These are phyloP conservation scores for Plectropomus leopardus DNA, from an alignment of 2,113 vertebrate genomes.

Conservation along the genomic window DNA sequence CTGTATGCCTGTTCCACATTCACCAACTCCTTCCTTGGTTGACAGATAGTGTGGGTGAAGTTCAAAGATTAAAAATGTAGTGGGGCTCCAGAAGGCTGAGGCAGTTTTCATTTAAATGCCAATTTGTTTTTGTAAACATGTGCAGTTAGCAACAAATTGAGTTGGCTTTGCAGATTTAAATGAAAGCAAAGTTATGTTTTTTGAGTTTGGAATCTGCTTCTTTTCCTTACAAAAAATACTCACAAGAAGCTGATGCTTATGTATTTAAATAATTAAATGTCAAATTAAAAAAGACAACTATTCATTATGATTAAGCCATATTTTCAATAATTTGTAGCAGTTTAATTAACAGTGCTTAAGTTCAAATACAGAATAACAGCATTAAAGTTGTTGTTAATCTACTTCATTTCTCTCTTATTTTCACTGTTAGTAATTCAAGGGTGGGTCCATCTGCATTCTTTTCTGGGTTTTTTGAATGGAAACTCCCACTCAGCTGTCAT, in stretches of 20 bases:
- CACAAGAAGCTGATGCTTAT: neutral
- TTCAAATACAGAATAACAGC: neutral
- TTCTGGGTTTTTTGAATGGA: too few species aligned
- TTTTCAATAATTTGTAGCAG: neutral
- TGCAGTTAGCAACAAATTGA: conserved; percentile 29
- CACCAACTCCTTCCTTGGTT: conserved; percentile 48
- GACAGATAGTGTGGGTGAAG: conserved; percentile 51
- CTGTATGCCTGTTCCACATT: conserved; percentile 42
- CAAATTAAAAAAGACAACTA: conserved; percentile 2
- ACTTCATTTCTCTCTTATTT: neutral
- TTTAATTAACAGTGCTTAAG: neutral
- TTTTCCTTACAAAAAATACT: neutral
- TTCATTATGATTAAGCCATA: neutral
- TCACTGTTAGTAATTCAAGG: neutral
- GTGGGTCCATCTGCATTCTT: too few species aligned
- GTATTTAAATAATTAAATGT: neutral
- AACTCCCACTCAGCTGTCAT: too few species aligned
- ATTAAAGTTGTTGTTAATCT: neutral
- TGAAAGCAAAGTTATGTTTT: conserved; percentile 17
- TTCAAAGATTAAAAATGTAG: conserved; percentile 58
- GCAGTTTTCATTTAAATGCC: conserved; percentile 55
- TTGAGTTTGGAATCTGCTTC: neutral
- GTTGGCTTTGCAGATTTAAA: conserved; percentile 33
- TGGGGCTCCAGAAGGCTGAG: conserved; percentile 38
- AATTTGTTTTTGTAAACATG: conserved; percentile 32